Evolutionary conservation across 2,888 invertebrate genomes (phyloP), one percentile per base, ranked within the genome.

Genomic region (Criorhina ranunculi): DNA sequence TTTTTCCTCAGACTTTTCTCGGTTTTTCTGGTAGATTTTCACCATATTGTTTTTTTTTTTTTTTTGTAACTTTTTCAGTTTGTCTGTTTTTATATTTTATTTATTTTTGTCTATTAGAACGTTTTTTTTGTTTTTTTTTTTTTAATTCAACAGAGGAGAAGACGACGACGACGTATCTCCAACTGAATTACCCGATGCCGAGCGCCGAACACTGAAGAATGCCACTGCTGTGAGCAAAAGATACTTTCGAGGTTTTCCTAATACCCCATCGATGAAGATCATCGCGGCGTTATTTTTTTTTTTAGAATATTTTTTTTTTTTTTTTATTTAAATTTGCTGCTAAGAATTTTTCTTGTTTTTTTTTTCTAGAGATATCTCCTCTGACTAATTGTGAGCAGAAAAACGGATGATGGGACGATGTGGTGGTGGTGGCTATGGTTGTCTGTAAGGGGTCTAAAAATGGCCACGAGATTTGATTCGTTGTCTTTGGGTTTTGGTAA

Each of bases 381-480:
- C 76, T 80, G 80, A 80, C 85, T 80, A 76, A 80, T 85, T 66
- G 55, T 53, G 75, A 80, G 85, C 29, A 85, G 70, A 70, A 75
- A 66, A 59, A 51, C 60, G 46, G 33, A 79, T 69, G 76, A 53
- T 85, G 60, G 53, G 73, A 55, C 67, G 49, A 17, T 70, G 53
- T 75, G 59, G 62, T 75, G 60, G 44, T 73, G 67, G 66, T 40
- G 57, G 66, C 59, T 72, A 44, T 57, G 51, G n/a, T 67, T 55
- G 79, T 62, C 80, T 83, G 86, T 75, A 79, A 86, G 86, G 87
- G 88, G 87, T 87, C 88, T 88, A 88, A 88, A 88, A 88, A 88
- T 88, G 88, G 88, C 87, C 86, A 88, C 88, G 79, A 83, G 86
- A 87, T 87, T 78, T 82, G 82, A 86, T 86, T 86, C 82, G 86